A percentile compares a stretch with the other conserved stretches of the same genome.
Evolutionary conservation across 2,113 vertebrate genomes (phyloP).

Genomic region (Gambusia holbrooki): DNA sequence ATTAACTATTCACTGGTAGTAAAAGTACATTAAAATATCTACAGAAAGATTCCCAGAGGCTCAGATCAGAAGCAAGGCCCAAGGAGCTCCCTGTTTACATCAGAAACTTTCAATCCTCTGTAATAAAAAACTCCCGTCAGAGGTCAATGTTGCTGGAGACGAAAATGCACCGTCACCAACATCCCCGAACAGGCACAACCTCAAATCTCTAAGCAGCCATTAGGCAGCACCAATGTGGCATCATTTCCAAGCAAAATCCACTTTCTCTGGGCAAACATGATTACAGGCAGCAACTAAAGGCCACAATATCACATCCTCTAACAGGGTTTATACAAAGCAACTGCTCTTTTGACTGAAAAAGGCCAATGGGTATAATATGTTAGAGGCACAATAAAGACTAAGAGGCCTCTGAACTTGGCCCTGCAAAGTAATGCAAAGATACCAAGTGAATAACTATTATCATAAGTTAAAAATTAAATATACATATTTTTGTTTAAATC

Average conservation of each 20-base stretch:
- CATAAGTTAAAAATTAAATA: not conserved
- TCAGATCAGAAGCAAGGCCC: not conserved
- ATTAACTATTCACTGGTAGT: not conserved
- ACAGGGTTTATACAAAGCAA: constrained; percentile 34
- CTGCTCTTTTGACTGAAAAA: constrained; percentile 29
- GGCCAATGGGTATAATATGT: not conserved
- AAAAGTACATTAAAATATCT: not conserved
- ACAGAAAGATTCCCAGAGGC: not conserved
- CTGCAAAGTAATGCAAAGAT: not conserved
- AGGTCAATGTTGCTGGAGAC: constrained; percentile 26
- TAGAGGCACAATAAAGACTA: not conserved
- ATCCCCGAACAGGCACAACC: constrained; percentile 47
- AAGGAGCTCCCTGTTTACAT: constrained; percentile 9
- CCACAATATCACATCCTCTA: constrained; percentile 34
- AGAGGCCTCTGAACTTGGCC: not conserved
- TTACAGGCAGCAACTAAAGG: constrained; percentile 53
- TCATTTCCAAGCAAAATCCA: constrained; percentile 74
- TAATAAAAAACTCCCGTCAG: constrained; percentile 18
- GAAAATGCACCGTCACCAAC: not conserved
- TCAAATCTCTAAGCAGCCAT: constrained; percentile 46
- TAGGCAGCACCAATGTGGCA: constrained; percentile 56
- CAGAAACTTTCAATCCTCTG: constrained; percentile 19
- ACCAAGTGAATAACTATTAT: not conserved
- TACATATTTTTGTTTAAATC: not conserved
- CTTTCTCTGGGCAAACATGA: constrained; percentile 62